These are phyloP conservation scores for Neodiprion pinetum DNA, from an alignment of 1,140 invertebrate genomes.

Conservation along the genomic window DNA sequence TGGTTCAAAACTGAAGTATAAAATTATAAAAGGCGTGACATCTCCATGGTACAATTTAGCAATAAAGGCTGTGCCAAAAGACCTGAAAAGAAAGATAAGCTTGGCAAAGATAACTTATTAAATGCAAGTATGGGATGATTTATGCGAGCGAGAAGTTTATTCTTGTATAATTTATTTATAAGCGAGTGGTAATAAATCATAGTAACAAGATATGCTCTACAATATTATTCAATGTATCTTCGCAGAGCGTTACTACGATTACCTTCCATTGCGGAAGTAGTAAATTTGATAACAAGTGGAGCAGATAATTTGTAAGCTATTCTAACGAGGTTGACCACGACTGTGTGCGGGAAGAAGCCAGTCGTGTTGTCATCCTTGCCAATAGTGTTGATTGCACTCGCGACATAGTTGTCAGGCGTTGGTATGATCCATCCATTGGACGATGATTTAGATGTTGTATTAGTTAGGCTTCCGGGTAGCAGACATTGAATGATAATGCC, in stretches of 20 bases:
- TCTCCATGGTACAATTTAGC: background rate
- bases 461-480: constrained; percentile 70
- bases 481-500: constrained; percentile 71
- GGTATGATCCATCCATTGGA: constrained; percentile 65
- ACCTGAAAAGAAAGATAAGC: background rate
- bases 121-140: background rate
- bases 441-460: constrained; percentile 69
- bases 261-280: constrained; percentile 43
- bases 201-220: background rate
- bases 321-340: constrained; percentile 52
- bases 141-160: too few relatives aligned
- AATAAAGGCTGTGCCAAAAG: background rate
- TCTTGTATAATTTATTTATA: background rate
- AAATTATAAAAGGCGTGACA: background rate
- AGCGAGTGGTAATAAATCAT: background rate
- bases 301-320: constrained; percentile 38
- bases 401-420: constrained; percentile 65
- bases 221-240: constrained; percentile 40
- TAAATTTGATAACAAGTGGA: constrained; percentile 31
- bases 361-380: constrained; percentile 65
- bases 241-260: constrained; percentile 40
- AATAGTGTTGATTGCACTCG: constrained; percentile 65
- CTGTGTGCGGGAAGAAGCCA: constrained; percentile 63
- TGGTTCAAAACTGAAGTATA: background rate
- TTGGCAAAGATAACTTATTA: constrained; percentile 3